Conservation (phyloP, 2,113 vertebrate species). For the Sterrhoptilus dennistouni region DNA sequence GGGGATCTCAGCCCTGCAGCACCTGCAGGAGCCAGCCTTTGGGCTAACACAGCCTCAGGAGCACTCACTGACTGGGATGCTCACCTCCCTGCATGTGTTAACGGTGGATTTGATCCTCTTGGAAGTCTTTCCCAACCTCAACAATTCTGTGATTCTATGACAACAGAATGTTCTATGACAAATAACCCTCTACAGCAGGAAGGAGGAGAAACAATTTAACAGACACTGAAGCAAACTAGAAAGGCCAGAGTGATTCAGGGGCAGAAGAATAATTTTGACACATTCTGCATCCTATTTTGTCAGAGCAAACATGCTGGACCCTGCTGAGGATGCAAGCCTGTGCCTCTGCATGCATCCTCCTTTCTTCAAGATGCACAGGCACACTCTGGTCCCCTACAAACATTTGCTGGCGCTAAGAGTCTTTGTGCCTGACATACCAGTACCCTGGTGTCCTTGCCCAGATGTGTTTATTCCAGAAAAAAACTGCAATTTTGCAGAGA, state of each 20-base stretch:
- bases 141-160: neutral
- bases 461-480: neutral
- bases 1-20: neutral
- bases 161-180: fast-evolving
- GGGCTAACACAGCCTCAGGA: neutral
- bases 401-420: neutral
- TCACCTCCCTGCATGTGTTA: fast-evolving
- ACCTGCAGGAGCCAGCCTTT: fast-evolving
- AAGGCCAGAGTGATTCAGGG: neutral
- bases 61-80: neutral
- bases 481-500: neutral
- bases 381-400: neutral
- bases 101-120: neutral
- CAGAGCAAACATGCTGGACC: neutral
- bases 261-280: neutral
- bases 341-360: fast-evolving
- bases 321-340: neutral
- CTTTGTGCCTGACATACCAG: neutral
- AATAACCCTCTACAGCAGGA: neutral
- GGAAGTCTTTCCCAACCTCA: neutral
- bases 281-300: neutral
- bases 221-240: neutral
- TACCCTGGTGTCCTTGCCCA: neutral
- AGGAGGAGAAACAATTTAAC: neutral
- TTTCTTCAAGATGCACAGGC: neutral